These are phyloP conservation scores for Piaya cayana DNA, from an alignment of 2,113 vertebrate species.

Conservation along the genomic window DNA sequence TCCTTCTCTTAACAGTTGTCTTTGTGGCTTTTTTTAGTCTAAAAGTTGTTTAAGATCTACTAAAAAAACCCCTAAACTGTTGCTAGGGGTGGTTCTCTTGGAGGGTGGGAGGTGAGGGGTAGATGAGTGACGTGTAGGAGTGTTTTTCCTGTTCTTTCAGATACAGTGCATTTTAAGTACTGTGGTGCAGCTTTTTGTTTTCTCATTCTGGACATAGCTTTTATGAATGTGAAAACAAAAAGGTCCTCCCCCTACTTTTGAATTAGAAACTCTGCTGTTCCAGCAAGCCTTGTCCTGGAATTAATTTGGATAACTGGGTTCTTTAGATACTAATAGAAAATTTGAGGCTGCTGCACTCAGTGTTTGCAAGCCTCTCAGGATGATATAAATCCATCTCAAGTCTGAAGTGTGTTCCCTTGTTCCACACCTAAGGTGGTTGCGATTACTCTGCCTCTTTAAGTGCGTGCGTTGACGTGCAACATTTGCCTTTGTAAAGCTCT, in stretches of 20 bases:
- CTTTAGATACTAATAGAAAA: neutral
- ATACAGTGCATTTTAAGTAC: neutral
- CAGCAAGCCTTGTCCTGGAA: neutral
- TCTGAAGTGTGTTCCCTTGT: neutral
- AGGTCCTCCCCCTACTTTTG: neutral
- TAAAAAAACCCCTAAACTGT: neutral
- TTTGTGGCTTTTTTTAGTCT: too few species aligned
- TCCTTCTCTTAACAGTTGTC: neutral
- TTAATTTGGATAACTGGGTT: neutral
- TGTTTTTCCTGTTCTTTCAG: neutral
- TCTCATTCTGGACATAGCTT: neutral
- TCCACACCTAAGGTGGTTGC: neutral
- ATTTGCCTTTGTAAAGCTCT: neutral
- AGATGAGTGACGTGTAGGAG: fast-evolving
- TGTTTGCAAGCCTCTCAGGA: neutral
- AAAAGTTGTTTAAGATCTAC: neutral
- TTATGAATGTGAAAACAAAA: neutral
- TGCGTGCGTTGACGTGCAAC: neutral
- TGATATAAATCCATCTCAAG: neutral
- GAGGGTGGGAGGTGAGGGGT: too few species aligned
- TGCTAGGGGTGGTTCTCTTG: neutral
- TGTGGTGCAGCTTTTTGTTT: neutral
- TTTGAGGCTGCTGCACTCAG: neutral
- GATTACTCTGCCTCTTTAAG: neutral
- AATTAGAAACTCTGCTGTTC: neutral